A percentile compares a stretch with the other conserved stretches of the same genome.
phyloP scores from a whole-genome alignment of 2,888 invertebrate species.

The Mythimna vitellina region DNA sequence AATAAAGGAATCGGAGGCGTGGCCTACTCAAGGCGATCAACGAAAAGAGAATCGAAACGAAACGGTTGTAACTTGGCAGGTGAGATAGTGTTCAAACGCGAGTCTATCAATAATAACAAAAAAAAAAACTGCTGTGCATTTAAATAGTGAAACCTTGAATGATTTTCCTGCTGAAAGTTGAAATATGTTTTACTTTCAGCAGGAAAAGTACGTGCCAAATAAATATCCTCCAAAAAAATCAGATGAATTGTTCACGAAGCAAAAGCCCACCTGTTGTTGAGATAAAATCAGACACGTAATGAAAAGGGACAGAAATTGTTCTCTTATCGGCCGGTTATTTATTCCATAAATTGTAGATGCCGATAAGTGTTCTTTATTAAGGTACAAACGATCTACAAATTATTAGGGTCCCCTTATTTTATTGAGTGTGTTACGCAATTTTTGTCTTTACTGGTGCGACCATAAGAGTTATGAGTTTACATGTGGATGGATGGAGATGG shows the following conservation, averaged over 20 bases:
- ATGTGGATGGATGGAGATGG: too few relatives aligned
- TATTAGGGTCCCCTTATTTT: conserved; percentile 39
- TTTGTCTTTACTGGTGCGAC: neutral
- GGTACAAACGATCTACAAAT: conserved; percentile 45
- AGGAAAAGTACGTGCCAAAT: neutral
- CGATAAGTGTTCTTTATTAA: conserved; percentile 50
- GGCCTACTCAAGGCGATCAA: too few relatives aligned
- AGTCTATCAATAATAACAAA: too few relatives aligned
- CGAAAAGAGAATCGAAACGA: too few relatives aligned
- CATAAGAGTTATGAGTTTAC: too few relatives aligned
- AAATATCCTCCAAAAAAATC: neutral
- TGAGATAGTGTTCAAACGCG: too few relatives aligned
- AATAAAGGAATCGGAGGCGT: too few relatives aligned
- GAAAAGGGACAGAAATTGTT: neutral
- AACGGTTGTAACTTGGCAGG: too few relatives aligned
- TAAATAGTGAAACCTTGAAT: too few relatives aligned
- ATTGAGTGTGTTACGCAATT: neutral
- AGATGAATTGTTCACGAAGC: neutral
- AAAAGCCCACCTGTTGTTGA: neutral
- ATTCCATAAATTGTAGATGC: conserved; percentile 26
- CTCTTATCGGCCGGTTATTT: conserved; percentile 21
- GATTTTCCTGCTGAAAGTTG: too few relatives aligned
- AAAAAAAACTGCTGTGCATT: too few relatives aligned
- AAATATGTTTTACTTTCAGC: too few relatives aligned
- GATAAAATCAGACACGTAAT: neutral